Evolutionary conservation across 2,113 vertebrate species (phyloP).

Genomic region (Tretioscincus oriximinensis): DNA sequence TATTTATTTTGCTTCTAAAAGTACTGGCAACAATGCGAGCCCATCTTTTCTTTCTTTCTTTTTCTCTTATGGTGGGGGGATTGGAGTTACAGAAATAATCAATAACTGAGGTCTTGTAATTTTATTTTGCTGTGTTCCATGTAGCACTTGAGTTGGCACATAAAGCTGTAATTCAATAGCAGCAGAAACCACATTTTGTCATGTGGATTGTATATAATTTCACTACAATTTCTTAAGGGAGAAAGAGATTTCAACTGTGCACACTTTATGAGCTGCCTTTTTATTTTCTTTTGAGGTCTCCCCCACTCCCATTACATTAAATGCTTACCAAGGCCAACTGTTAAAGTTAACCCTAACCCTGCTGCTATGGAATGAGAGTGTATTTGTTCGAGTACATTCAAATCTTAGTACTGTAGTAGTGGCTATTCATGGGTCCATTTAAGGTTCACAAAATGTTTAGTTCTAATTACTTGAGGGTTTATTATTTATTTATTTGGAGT

Average conservation of each 20-base stretch:
- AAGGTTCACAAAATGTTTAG: too few species aligned
- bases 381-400: background rate
- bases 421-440: too few species aligned
- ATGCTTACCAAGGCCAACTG: background rate
- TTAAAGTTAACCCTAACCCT: background rate
- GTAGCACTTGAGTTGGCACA: slow-evolving; percentile 14
- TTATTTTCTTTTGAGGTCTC: background rate
- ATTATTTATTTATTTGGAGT: too few species aligned
- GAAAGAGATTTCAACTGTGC: background rate
- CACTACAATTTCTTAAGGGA: slow-evolving; percentile 12
- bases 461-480: too few species aligned
- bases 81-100: slow-evolving; percentile 12
- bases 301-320: background rate
- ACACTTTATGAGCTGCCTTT: background rate
- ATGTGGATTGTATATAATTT: slow-evolving; percentile 25
- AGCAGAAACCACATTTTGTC: slow-evolving; percentile 1
- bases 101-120: slow-evolving; percentile 19
- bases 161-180: slow-evolving; percentile 16
- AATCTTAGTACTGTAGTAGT: background rate
- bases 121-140: slow-evolving; percentile 14
- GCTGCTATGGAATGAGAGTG: background rate
- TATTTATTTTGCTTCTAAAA: background rate
- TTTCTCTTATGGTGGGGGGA: too few species aligned
- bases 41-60: background rate
- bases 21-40: slow-evolving; percentile 1